Evolutionary conservation across 2,888 invertebrate genomes (phyloP).

Genomic region (Melanophora roralis): DNA sequence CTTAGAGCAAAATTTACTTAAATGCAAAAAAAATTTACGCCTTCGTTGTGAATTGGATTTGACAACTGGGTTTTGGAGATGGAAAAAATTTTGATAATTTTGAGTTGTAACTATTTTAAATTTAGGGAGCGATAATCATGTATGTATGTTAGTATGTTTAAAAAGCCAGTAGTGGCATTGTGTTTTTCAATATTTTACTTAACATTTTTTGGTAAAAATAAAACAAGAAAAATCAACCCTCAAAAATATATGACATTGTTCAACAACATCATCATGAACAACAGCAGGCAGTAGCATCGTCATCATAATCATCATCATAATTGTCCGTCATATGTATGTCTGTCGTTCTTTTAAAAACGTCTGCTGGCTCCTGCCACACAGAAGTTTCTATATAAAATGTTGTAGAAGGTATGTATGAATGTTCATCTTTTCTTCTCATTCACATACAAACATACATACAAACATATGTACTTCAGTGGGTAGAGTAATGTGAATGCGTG

Average conservation of each 20-base stretch:
- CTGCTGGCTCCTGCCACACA: conserved; percentile 31
- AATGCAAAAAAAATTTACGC: no score
- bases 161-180: conserved; percentile 1
- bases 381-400: conserved; percentile 15
- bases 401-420: no score
- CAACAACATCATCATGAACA: conserved; percentile 21
- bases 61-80: no score
- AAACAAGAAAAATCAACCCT: neutral
- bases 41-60: no score
- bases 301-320: conserved; percentile 12
- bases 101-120: no score
- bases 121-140: no score
- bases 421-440: conserved; percentile 29
- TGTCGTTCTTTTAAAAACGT: neutral
- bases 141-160: no score
- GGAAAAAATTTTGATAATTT: no score
- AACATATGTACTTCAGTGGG: neutral
- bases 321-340: conserved; percentile 30
- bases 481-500: conserved; percentile 58
- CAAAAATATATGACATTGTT: conserved; percentile 53
- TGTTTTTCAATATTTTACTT: conserved; percentile 8
- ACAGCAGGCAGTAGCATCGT: neutral
- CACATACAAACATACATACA: no score
- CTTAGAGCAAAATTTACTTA: no score
- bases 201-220: neutral